These are phyloP conservation scores for Anthophora plumipes DNA, from an alignment of 2,888 invertebrate species.

Conservation along the genomic window DNA sequence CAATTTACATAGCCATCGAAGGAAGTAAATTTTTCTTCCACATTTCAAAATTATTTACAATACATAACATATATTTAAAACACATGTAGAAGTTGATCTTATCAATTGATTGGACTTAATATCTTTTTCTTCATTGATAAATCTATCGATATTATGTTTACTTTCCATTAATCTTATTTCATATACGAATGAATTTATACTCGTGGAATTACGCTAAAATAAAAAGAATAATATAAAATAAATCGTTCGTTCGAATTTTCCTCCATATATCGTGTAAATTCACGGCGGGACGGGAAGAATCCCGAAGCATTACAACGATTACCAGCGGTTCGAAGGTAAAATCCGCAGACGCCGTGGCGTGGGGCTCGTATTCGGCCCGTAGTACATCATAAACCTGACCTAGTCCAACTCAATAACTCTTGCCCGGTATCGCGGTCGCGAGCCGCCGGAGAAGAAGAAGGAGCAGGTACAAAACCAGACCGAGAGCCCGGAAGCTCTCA, in stretches of 20 bases:
- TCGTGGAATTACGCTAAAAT: too few relatives aligned
- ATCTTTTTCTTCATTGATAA: too few relatives aligned
- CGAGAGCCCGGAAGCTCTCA: slow-evolving; percentile 58
- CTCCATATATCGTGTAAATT: neutral
- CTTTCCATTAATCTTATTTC: too few relatives aligned
- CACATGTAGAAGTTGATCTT: too few relatives aligned
- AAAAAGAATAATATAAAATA: neutral
- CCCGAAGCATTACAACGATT: slow-evolving; percentile 15
- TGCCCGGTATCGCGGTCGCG: slow-evolving; percentile 35
- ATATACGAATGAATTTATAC: too few relatives aligned
- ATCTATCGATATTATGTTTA: too few relatives aligned
- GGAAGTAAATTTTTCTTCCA: too few relatives aligned
- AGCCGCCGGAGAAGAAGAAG: slow-evolving; percentile 27
- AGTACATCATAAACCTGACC: slow-evolving; percentile 68
- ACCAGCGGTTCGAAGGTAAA: slow-evolving; percentile 13
- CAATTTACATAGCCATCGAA: too few relatives aligned
- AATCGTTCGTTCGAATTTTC: neutral
- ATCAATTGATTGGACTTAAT: too few relatives aligned
- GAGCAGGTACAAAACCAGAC: slow-evolving; percentile 51
- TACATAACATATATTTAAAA: too few relatives aligned
- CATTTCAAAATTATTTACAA: too few relatives aligned
- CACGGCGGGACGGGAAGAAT: neutral
- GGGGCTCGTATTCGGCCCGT: slow-evolving; percentile 14
- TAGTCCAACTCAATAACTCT: slow-evolving; percentile 63
- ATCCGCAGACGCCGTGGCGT: slow-evolving; percentile 4